A percentile compares a stretch with the other conserved stretches of the same genome.
phyloP scores from a whole-genome alignment of 2,888 invertebrate species.

The Calliphora vomitoria region DNA sequence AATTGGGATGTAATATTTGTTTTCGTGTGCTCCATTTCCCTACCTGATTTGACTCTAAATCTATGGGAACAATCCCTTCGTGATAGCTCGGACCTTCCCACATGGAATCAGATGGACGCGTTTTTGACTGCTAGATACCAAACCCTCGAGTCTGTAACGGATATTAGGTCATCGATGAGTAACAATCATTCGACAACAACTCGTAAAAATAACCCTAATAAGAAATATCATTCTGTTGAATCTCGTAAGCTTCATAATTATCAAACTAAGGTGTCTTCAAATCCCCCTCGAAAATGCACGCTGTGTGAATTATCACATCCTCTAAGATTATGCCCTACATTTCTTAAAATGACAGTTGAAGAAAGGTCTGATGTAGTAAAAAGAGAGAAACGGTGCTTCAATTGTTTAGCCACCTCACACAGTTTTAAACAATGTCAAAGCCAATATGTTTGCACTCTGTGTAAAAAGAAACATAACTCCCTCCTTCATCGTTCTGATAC shows the following conservation, averaged over 20 bases:
- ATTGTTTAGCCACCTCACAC: slow-evolving; percentile 24
- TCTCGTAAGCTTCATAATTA: too few species aligned
- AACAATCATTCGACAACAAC: not conserved
- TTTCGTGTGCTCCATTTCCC: not conserved
- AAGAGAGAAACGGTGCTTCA: not conserved
- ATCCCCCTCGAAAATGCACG: not conserved
- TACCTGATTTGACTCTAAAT: not conserved
- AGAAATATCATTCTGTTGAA: too few species aligned
- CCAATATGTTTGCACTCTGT: not conserved
- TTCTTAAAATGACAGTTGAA: not conserved
- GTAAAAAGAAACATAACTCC: slow-evolving; percentile 15
- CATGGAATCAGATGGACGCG: slow-evolving; percentile 7
- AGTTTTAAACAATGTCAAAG: not conserved
- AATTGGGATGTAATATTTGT: slow-evolving; percentile 17
- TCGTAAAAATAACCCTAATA: too few species aligned
- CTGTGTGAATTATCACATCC: not conserved
- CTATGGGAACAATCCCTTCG: slow-evolving; percentile 9
- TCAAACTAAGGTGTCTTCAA: too few species aligned
- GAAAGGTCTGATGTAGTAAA: not conserved
- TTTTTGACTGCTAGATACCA: slow-evolving; percentile 10
- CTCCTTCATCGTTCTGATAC: slow-evolving; percentile 5
- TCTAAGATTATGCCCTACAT: not conserved
- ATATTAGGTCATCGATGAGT: not conserved
- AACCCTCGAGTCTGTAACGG: slow-evolving; percentile 13
- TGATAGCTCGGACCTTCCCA: not conserved